Evolutionary conservation across 2,113 vertebrate species (phyloP).

Genomic region (Pungitius pungitius): DNA sequence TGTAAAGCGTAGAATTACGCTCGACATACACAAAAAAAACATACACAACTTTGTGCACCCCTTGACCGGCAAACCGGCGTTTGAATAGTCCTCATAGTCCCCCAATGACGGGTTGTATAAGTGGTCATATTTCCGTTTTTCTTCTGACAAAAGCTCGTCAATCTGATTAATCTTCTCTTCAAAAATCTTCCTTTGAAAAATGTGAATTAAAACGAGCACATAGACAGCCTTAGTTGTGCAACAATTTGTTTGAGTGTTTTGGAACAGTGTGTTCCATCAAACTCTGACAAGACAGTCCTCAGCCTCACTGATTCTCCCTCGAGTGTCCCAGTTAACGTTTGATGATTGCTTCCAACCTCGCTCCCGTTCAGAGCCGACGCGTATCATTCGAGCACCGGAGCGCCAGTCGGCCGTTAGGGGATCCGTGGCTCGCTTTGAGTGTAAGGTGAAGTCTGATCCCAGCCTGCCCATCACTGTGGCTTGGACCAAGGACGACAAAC

Average conservation of each 20-base stretch:
- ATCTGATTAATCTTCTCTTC: too few relatives aligned
- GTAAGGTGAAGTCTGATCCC: conserved; percentile 86
- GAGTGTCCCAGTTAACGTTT: not conserved
- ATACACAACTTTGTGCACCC: too few relatives aligned
- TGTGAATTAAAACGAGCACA: too few relatives aligned
- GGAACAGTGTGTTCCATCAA: not conserved
- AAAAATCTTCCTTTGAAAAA: too few relatives aligned
- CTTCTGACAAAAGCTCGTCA: too few relatives aligned
- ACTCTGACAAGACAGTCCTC: not conserved
- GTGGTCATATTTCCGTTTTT: too few relatives aligned
- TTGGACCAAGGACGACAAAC: conserved; percentile 90
- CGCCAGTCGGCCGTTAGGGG: conserved; percentile 84
- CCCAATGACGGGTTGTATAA: too few relatives aligned
- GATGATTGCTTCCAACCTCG: conserved; percentile 11
- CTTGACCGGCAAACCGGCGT: too few relatives aligned
- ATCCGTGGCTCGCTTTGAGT: conserved; percentile 84
- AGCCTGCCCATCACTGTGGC: conserved; percentile 82
- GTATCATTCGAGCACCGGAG: conserved; percentile 87
- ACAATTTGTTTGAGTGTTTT: not conserved
- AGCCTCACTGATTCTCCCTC: not conserved
- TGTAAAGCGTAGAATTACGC: too few relatives aligned
- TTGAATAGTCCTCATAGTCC: too few relatives aligned
- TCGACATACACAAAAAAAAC: too few relatives aligned
- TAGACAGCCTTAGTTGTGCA: too few relatives aligned
- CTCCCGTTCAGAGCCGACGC: conserved; percentile 86